Percentiles rank a stretch among this genome's conserved stretches.
These are phyloP conservation scores for Nemurella pictetii DNA, from an alignment of 2,888 invertebrate species.

Conservation along the genomic window DNA sequence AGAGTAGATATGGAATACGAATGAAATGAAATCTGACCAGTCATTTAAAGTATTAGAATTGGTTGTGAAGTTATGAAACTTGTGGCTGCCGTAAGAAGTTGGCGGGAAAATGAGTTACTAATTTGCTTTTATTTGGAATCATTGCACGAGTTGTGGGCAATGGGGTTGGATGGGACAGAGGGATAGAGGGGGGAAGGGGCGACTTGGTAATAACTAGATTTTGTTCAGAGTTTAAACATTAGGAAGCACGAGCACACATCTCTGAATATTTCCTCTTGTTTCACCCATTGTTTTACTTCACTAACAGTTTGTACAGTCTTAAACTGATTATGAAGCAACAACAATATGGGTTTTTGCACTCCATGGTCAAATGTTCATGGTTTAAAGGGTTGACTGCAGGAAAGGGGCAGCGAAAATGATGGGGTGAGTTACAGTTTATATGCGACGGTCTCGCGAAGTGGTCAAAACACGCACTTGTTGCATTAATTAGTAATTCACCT, in stretches of 20 bases:
- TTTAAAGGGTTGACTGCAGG: neutral
- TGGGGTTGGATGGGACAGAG: too few species aligned
- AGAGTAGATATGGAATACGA: too few species aligned
- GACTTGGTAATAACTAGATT: neutral
- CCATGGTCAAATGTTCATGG: neutral
- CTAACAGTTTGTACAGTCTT: neutral
- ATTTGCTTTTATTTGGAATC: neutral
- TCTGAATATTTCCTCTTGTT: neutral
- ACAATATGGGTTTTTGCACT: conserved; percentile 1
- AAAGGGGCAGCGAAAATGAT: neutral
- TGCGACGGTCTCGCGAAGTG: conserved; percentile 15
- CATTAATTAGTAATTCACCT: conserved; percentile 27
- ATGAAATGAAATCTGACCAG: too few species aligned
- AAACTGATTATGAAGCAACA: conserved; percentile 13
- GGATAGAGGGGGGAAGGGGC: neutral
- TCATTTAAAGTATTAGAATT: too few species aligned
- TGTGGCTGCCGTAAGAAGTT: neutral
- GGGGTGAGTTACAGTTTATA: neutral
- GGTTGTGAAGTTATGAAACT: too few species aligned
- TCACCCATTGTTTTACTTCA: neutral
- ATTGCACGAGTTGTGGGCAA: neutral
- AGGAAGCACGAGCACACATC: neutral
- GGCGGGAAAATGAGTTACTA: neutral
- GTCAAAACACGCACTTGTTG: conserved; percentile 28
- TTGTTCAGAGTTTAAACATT: neutral